These are phyloP conservation scores for Diarsia dahlii DNA, from an alignment of 2,888 invertebrate genomes.

Conservation along the genomic window DNA sequence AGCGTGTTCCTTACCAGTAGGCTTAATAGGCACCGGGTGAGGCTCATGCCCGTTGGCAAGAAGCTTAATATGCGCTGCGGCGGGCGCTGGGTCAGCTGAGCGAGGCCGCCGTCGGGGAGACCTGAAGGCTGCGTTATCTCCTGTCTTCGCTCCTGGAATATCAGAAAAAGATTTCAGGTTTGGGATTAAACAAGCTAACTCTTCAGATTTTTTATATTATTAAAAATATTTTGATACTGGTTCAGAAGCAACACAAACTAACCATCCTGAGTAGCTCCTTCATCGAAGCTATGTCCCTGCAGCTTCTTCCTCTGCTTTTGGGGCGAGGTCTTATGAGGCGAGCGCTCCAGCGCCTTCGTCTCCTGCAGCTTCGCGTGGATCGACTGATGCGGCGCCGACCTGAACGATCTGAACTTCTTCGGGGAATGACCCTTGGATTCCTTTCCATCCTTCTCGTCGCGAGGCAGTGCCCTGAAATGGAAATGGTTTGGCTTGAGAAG, in stretches of 20 bases:
- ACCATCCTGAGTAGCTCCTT: conserved; percentile 89
- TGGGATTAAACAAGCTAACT: not conserved
- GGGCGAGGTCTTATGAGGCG: conserved; percentile 91
- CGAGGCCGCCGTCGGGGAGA: conserved; percentile 95
- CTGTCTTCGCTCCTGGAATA: conserved; percentile 78
- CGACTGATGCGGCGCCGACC: conserved; percentile 90
- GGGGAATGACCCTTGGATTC: conserved; percentile 94
- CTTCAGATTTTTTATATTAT: not conserved
- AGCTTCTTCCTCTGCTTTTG: conserved; percentile 91
- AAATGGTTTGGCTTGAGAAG: conserved; percentile 25
- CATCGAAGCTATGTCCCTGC: conserved; percentile 88
- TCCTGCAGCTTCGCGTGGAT: conserved; percentile 91
- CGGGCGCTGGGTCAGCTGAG: conserved; percentile 90
- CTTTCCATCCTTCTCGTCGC: conserved; percentile 96
- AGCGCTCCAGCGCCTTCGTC: conserved; percentile 92
- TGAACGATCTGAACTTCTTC: conserved; percentile 92
- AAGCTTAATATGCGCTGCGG: conserved; percentile 74
- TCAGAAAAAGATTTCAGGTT: not conserved
- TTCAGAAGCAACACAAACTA: conserved; percentile 33
- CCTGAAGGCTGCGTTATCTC: conserved; percentile 91
- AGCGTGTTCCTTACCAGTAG: conserved; percentile 79
- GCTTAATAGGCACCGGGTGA: conserved; percentile 94
- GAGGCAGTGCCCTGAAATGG: conserved; percentile 93
- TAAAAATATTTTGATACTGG: not conserved
- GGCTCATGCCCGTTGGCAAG: conserved; percentile 90